These are phyloP conservation scores for Himantopus leucocephalus DNA, from an alignment of 2,113 vertebrate genomes.

Conservation along the genomic window DNA sequence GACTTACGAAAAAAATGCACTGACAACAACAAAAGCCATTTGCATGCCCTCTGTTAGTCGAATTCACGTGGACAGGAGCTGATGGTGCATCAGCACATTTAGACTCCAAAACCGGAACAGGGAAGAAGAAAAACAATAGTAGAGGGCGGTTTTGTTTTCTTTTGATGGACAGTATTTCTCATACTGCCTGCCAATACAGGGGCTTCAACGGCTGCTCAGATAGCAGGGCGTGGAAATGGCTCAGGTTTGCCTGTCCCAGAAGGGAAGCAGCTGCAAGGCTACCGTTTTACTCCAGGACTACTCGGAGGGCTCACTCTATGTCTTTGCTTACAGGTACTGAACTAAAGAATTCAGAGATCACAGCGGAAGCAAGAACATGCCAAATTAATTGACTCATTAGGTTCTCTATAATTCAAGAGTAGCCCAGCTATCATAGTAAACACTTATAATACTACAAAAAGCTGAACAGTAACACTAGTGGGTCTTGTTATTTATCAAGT, in stretches of 20 bases:
- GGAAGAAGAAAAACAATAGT: not conserved
- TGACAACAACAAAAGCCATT: not conserved
- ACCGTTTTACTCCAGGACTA: not conserved
- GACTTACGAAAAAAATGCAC: not conserved
- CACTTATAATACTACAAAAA: not conserved
- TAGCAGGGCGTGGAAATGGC: rapidly evolving
- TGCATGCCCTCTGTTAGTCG: not conserved
- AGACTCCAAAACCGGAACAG: not conserved
- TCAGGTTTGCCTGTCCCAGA: not conserved
- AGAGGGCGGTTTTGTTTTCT: not conserved
- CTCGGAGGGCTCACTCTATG: not conserved
- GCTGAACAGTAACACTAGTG: not conserved
- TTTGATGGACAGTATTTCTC: not conserved
- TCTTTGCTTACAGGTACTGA: not conserved
- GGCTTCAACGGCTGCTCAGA: not conserved
- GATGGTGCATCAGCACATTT: not conserved
- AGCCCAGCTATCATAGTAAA: not conserved
- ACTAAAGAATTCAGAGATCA: not conserved
- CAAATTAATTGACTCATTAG: not conserved
- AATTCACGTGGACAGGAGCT: not conserved
- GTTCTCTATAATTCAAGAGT: not conserved
- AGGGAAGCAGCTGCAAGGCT: not conserved
- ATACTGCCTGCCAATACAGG: not conserved
- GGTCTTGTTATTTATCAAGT: not conserved
- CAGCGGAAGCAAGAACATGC: not conserved